These are phyloP conservation scores for Aphelenchoides besseyi DNA, from an alignment of 1,140 invertebrate genomes.

Conservation along the genomic window DNA sequence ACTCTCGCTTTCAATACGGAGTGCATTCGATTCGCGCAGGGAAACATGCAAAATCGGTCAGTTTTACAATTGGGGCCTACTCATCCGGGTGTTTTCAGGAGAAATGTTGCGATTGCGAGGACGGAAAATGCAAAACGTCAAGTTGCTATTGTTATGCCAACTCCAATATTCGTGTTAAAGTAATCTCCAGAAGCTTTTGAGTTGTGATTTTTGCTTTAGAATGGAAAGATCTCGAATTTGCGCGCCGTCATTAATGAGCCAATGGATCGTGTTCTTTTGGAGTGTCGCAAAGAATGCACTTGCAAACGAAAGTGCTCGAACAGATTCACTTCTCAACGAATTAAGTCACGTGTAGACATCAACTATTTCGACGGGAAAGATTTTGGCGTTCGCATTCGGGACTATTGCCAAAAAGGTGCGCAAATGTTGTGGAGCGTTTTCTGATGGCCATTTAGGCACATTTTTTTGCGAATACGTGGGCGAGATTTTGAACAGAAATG, in stretches of 20 bases:
- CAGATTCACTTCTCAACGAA: constrained; percentile 7
- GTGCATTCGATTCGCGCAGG: not conserved
- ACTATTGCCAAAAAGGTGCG: not conserved
- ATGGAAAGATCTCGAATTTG: not conserved
- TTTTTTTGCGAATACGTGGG: constrained; percentile 23
- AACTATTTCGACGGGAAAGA: constrained; percentile 8
- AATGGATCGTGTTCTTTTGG: constrained; percentile 16
- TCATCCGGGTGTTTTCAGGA: not conserved
- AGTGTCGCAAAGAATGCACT: constrained; percentile 21
- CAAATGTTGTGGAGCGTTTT: too few relatives aligned
- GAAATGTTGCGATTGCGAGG: constrained; percentile 2
- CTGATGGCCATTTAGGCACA: too few relatives aligned
- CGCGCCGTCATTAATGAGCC: constrained; percentile 17
- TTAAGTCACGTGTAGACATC: constrained; percentile 16
- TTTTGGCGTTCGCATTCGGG: constrained; percentile 21
- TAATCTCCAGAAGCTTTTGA: not conserved
- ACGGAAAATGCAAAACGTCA: not conserved
- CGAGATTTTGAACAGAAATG: constrained; percentile 6
- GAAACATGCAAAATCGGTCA: not conserved
- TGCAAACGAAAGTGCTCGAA: constrained; percentile 12
- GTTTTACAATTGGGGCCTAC: not conserved
- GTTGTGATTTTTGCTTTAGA: not conserved
- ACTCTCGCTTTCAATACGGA: not conserved
- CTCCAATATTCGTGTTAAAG: not conserved
- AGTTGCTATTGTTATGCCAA: constrained; percentile 17